Percentiles rank a stretch among this genome's conserved stretches.
Evolutionary conservation across 2,113 vertebrate genomes (phyloP).

Genomic region (Xiphophorus maculatus): DNA sequence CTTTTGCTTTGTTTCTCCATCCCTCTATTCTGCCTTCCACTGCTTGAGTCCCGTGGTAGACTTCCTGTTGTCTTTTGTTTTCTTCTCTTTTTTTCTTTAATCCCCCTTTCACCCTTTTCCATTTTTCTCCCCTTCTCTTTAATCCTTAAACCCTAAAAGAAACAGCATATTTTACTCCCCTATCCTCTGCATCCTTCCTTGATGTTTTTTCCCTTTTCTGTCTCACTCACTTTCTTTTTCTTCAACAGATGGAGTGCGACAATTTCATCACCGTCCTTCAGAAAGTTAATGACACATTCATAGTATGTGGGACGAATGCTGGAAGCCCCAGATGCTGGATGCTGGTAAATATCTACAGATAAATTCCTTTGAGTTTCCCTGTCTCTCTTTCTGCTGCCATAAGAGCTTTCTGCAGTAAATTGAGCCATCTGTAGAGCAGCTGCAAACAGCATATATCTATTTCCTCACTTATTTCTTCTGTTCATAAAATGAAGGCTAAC

Average conservation of each 20-base stretch:
- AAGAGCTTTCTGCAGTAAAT: not conserved
- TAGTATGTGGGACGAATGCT: slow-evolving; percentile 84
- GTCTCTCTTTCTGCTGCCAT: not conserved
- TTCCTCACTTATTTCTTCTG: slow-evolving; percentile 11
- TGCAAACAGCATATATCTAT: slow-evolving; percentile 28
- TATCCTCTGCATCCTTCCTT: slow-evolving; percentile 22
- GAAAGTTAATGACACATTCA: slow-evolving; percentile 78
- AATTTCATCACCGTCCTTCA: slow-evolving; percentile 85
- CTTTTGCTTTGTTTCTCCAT: slow-evolving; percentile 27
- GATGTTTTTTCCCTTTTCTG: not conserved
- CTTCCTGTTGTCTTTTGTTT: slow-evolving; percentile 8
- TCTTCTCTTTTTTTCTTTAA: slow-evolving; percentile 10
- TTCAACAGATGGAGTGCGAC: slow-evolving; percentile 78
- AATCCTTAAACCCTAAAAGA: slow-evolving; percentile 20
- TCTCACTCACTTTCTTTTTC: slow-evolving; percentile 20
- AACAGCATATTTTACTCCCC: slow-evolving; percentile 8
- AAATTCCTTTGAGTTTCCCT: not conserved
- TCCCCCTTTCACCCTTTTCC: slow-evolving; percentile 7
- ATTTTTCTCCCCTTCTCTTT: not conserved
- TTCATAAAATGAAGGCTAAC: not conserved
- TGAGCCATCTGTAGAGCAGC: slow-evolving; percentile 10
- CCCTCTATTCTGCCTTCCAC: slow-evolving; percentile 25
- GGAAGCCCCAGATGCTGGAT: slow-evolving; percentile 84
- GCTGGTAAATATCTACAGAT: slow-evolving; percentile 75
- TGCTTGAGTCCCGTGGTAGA: slow-evolving; percentile 16